Conservation (phyloP, 2,888 invertebrate genomes). For the Drosophila conformis region DNA sequence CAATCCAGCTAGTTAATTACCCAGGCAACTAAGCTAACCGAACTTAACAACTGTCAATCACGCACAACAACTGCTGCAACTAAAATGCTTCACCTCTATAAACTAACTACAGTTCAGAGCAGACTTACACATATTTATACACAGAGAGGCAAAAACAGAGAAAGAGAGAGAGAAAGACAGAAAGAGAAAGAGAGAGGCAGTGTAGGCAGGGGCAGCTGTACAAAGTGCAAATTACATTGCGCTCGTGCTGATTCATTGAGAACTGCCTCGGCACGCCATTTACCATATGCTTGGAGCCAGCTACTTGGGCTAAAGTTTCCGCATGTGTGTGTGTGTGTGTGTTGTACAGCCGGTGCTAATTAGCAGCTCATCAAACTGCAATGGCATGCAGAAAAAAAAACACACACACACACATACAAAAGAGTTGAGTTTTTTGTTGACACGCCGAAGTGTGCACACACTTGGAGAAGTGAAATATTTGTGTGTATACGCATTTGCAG, state of each 20-base stretch:
- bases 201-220: slow-evolving; percentile 24
- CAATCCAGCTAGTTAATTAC: slow-evolving; percentile 50
- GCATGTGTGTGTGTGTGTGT: background rate
- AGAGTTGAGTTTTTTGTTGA: background rate
- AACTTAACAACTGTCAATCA: slow-evolving; percentile 49
- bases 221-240: slow-evolving; percentile 76
- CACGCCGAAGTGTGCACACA: background rate
- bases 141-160: background rate
- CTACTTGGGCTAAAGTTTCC: slow-evolving; percentile 41
- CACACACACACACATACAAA: background rate
- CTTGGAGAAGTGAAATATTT: background rate
- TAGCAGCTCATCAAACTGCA: slow-evolving; percentile 78
- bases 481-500: background rate
- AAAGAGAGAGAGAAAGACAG: background rate
- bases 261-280: slow-evolving; percentile 59
- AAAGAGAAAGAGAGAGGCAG: background rate
- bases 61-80: slow-evolving; percentile 20
- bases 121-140: background rate
- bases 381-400: slow-evolving; percentile 57
- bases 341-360: slow-evolving; percentile 61
- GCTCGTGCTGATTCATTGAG: slow-evolving; percentile 78
- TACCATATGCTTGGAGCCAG: slow-evolving; percentile 18
- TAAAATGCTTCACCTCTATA: slow-evolving; percentile 44
- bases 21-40: slow-evolving; percentile 22
- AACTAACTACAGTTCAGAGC: slow-evolving; percentile 24